Conservation (phyloP, 2,888 invertebrate genomes). For the Odontothrips loti region DNA sequence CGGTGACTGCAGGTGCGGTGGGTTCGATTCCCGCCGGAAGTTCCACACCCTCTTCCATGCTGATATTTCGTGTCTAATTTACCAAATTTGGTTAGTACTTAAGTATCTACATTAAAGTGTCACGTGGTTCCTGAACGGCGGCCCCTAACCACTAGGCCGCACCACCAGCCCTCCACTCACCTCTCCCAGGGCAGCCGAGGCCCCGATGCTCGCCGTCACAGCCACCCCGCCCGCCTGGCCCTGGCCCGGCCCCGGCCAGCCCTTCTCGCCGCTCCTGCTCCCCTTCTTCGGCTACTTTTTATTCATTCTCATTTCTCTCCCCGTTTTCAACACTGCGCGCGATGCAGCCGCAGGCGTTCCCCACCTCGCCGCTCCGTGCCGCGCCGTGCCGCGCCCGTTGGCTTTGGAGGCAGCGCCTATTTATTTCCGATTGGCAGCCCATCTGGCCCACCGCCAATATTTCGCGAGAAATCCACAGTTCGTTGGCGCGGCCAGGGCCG, state of each 20-base stretch:
- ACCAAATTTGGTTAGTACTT: no score
- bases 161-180: no score
- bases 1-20: no score
- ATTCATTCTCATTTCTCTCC: constrained; percentile 21
- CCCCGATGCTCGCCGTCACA: no score
- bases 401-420: neutral
- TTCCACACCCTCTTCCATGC: no score
- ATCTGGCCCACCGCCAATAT: constrained; percentile 14
- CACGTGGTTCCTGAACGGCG: no score
- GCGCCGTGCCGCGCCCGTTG: neutral
- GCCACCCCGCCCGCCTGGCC: no score
- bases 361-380: neutral
- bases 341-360: neutral
- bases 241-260: neutral
- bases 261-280: neutral
- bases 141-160: no score
- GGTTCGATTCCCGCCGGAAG: no score
- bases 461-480: constrained; percentile 17
- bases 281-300: neutral
- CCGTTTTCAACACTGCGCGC: constrained; percentile 3
- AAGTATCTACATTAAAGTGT: no score
- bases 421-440: constrained; percentile 26
- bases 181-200: no score
- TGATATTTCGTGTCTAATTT: no score
- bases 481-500: constrained; percentile 1